Evolutionary conservation across 2,113 vertebrate genomes (phyloP), one percentile per base, ranked within the genome.

Genomic region (Onychostruthus taczanowskii): DNA sequence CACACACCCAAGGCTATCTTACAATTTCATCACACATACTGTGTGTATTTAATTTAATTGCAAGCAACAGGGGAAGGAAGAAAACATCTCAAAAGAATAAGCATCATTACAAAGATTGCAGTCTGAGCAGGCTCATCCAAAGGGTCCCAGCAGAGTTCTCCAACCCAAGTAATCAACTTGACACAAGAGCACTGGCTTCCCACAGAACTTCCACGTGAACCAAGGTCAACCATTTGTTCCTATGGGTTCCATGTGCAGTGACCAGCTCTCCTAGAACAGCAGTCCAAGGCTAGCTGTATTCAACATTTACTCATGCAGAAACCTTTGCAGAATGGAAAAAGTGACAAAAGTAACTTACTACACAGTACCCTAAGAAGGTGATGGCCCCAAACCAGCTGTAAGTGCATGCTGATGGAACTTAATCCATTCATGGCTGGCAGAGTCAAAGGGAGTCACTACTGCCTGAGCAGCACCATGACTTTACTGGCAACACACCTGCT

Each of bases 221-320:
- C 39, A n/a, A 61, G 22, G 44, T 16, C 37, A 50, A 11, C 8
- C 26, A 30, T 30, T 23, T 33, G 52, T 47, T 80, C 47, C 47
- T 31, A 10, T 7, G 11, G 11, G 13, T 27, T 95, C 47, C 61
- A 39, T 0, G 1, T 23, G 44, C 8, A 9, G 6, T 14, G 11
- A 72, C 8, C 35, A 67, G 33, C 47, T 33, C 13, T 37, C 62
- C 53, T 44, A 33, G 6, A 78, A 5, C 12, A 50, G 73, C 0
- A 0, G 47, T 22, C 41, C 41, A 30, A 24, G 31, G 33, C 13
- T 13, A 33, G 24, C 22, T 44, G 20, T 0, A 6, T 1, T 11
- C 49, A 73, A 44, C 39, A 39, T 6, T 12, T 10, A 44, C n/a
- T 41, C 7, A 24, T 0, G 15, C 31, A 68, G 80, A 69, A 84